Percentiles rank a stretch among this genome's conserved stretches.
Conservation (phyloP, 2,888 invertebrate species). For the Oxyteleia sp. region DNA sequence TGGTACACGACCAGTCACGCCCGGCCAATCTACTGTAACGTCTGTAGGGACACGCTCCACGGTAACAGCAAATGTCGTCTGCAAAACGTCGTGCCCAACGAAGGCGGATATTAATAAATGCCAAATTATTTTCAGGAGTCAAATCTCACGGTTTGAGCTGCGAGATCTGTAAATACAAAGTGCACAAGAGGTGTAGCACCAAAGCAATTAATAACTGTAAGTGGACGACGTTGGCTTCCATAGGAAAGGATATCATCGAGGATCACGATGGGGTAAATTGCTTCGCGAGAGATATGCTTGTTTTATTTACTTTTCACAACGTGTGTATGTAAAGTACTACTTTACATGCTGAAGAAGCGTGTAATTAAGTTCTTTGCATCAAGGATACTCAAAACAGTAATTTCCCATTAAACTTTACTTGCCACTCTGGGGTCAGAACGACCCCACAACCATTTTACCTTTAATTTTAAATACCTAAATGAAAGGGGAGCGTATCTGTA, state of each 20-base stretch:
- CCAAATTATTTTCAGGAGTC: constrained; percentile 90
- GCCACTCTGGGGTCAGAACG: too few species aligned
- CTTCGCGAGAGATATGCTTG: too few species aligned
- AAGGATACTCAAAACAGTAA: too few species aligned
- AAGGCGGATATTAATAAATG: neutral
- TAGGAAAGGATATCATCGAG: constrained; percentile 98
- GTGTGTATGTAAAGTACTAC: too few species aligned
- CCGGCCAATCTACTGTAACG: constrained; percentile 98
- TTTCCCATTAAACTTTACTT: too few species aligned
- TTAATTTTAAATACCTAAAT: too few species aligned
- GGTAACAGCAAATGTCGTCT: constrained; percentile 86
- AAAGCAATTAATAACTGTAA: constrained; percentile 98
- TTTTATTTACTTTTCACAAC: too few species aligned
- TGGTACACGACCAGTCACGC: constrained; percentile 98
- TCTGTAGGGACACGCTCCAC: constrained; percentile 96
- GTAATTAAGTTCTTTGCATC: too few species aligned
- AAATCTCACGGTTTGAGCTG: constrained; percentile 98
- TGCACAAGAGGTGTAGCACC: constrained; percentile 97
- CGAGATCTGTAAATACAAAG: constrained; percentile 99
- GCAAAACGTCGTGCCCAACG: neutral
- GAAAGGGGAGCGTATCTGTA: too few species aligned
- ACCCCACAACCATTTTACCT: too few species aligned
- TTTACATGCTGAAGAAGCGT: too few species aligned
- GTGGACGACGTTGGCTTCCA: constrained; percentile 98
- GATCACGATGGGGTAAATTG: constrained; percentile 96